phyloP scores from a whole-genome alignment of 2,888 invertebrate species.

The Spilosoma lubricipeda region DNA sequence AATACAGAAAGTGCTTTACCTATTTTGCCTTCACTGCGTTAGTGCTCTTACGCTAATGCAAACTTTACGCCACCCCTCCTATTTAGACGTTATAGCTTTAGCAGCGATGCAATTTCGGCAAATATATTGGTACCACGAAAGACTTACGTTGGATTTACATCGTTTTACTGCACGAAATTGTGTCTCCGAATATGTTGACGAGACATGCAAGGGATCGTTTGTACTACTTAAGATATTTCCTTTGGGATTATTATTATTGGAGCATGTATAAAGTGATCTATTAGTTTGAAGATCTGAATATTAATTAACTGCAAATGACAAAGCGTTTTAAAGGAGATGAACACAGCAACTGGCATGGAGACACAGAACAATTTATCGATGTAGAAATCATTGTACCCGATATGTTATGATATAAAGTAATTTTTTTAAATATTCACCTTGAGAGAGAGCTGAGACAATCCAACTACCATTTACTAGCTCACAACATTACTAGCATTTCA shows the following conservation, averaged over 20 bases:
- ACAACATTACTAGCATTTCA: background rate
- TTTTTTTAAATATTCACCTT: too few species aligned
- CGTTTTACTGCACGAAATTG: background rate
- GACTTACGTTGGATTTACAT: slow-evolving; percentile 4
- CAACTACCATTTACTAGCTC: too few species aligned
- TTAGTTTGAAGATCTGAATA: background rate
- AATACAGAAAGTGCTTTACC: slow-evolving; percentile 33
- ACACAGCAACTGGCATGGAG: background rate
- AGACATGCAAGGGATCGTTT: background rate
- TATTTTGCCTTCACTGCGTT: slow-evolving; percentile 44
- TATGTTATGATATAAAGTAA: background rate
- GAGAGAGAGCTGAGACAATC: too few species aligned
- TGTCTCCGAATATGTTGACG: background rate
- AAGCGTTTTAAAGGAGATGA: background rate
- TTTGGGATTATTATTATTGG: background rate
- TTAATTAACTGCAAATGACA: background rate
- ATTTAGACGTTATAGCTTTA: slow-evolving; percentile 47
- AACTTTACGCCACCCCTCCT: slow-evolving; percentile 43
- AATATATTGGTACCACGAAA: slow-evolving; percentile 28
- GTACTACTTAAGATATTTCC: background rate
- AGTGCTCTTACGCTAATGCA: slow-evolving; percentile 53
- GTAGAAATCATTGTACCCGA: too few species aligned
- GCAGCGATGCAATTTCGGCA: slow-evolving; percentile 36
- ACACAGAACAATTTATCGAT: background rate
- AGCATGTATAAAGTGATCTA: background rate